Conservation (phyloP, 2,888 invertebrate species). For the Stictocephala bisonia region DNA sequence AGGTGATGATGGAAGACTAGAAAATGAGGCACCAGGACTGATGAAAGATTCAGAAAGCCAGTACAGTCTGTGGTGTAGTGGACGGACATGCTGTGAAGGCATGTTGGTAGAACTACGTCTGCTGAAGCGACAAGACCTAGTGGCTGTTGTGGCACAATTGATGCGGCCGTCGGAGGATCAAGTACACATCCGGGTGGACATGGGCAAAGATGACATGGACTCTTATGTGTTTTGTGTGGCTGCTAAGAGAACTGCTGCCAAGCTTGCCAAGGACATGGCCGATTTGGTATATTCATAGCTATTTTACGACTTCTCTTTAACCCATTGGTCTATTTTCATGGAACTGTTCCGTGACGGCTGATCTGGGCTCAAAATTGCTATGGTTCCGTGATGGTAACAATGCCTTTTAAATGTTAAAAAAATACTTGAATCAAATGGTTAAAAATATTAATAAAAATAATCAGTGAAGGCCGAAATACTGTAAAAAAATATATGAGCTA, state of each 20-base stretch:
- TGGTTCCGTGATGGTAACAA: no score
- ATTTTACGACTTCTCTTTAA: no score
- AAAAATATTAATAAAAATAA: no score
- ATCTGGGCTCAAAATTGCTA: no score
- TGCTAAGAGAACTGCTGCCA: conserved; percentile 86
- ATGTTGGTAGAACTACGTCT: conserved; percentile 96
- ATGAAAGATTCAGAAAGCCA: conserved; percentile 95
- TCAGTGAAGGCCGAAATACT: no score
- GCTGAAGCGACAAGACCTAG: conserved; percentile 95
- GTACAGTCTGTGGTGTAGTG: conserved; percentile 96
- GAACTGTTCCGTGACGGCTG: no score
- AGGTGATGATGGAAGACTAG: conserved; percentile 85
- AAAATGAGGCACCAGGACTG: conserved; percentile 76
- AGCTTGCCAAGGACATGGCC: conserved; percentile 90
- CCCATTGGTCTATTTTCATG: no score
- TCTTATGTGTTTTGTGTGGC: conserved; percentile 93
- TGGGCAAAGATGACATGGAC: conserved; percentile 93
- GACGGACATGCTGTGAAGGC: conserved; percentile 94
- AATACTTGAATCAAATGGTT: no score
- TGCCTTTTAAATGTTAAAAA: no score
- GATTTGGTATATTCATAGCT: no score
- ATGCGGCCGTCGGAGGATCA: conserved; percentile 90
- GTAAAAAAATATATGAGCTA: no score
- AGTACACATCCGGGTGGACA: conserved; percentile 84
- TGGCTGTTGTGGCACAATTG: conserved; percentile 84